These are phyloP conservation scores for Forbesichthys papilliferus DNA, from an alignment of 2,113 vertebrate species.

Conservation along the genomic window DNA sequence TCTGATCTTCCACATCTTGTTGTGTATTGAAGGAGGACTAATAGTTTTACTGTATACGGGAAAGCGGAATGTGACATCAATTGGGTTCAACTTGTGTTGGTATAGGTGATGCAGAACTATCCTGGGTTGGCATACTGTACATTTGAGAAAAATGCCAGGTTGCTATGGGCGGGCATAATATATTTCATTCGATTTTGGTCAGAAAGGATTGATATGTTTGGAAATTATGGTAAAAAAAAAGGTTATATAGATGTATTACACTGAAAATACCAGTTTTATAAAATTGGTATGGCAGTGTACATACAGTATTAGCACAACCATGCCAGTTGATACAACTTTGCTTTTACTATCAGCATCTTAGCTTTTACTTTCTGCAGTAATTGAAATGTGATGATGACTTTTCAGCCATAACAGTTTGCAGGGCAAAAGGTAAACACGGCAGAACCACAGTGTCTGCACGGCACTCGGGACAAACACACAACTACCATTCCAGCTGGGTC, in stretches of 20 bases:
- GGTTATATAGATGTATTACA: not conserved
- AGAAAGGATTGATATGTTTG: not conserved
- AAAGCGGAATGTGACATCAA: no score
- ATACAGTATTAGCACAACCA: not conserved
- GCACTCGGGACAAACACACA: conserved; percentile 35
- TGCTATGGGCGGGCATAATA: no score
- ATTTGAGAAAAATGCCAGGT: no score
- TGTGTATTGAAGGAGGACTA: not conserved
- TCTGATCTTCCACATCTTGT: not conserved
- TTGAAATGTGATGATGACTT: not conserved
- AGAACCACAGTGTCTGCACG: conserved; percentile 31
- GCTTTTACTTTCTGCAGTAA: not conserved
- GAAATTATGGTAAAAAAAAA: not conserved
- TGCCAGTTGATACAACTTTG: not conserved
- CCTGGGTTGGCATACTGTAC: no score
- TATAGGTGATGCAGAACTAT: no score
- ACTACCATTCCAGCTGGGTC: conserved; percentile 59
- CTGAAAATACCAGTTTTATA: not conserved
- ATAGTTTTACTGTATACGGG: no score
- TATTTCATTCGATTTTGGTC: not conserved
- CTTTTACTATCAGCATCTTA: not conserved
- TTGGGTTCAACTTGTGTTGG: no score
- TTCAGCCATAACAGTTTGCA: not conserved
- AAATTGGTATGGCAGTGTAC: not conserved
- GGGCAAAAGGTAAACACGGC: not conserved